Evolutionary conservation across 1,140 invertebrate genomes (phyloP).

Genomic region (Zaprionus tsacasi): DNA sequence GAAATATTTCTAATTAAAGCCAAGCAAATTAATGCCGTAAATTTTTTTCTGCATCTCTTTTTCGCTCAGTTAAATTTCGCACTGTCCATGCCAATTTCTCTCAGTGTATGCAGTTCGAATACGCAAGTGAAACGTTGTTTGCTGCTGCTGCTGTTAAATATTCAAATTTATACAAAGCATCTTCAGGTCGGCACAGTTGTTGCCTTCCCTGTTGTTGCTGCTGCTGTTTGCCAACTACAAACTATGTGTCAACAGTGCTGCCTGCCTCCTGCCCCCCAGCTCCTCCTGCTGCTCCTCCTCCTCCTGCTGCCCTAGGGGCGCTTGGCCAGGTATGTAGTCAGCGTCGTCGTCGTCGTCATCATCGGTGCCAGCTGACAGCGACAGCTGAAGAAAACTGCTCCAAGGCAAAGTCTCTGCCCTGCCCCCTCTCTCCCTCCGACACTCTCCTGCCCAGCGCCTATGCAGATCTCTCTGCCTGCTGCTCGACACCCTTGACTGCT

Average conservation of each 20-base stretch:
- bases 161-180: constrained; percentile 81
- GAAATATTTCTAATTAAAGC: neutral
- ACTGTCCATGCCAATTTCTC: neutral
- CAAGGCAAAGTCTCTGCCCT: constrained; percentile 19
- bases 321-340: neutral
- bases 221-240: constrained; percentile 74
- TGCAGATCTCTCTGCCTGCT: constrained; percentile 14
- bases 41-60: neutral
- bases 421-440: neutral
- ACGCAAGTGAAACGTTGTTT: constrained; percentile 53
- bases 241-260: constrained; percentile 74
- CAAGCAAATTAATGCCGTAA: neutral
- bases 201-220: constrained; percentile 45
- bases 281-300: no score
- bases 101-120: constrained; percentile 18
- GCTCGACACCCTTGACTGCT: constrained; percentile 5
- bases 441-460: neutral
- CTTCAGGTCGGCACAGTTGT: constrained; percentile 60
- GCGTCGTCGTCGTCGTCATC: neutral
- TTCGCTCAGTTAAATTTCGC: neutral
- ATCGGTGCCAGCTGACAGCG: constrained; percentile 40
- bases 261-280: constrained; percentile 21
- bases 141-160: constrained; percentile 59
- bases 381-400: constrained; percentile 71
- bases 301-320: neutral